Base-by-base conservation (phyloP, 2,888 invertebrate genomes). In the Lochmaea crataegi region DNA sequence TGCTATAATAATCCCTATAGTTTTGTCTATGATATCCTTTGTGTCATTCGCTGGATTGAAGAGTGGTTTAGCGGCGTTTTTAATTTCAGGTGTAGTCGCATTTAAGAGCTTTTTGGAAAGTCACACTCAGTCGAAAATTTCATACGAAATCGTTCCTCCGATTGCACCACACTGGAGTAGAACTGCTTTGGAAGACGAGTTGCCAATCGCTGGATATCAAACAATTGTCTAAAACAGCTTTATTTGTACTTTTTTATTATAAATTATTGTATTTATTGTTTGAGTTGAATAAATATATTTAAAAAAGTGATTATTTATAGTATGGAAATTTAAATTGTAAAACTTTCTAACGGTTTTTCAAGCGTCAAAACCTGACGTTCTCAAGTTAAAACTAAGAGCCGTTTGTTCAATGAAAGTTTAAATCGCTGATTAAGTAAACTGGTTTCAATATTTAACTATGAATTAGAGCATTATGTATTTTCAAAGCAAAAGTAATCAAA, bases 1-100 rank as follows among this genome's bases (percentile, higher is more conserved):
- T 67, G 87, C 89, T 56, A 87, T 92, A 48, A 86, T 92, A 61
- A 83, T 92, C 67, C 92, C 92, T 42, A 87, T 91, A 38, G 83
- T 91, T 61, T 87, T 92, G 76, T 89, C 90, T 32, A 83, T 89
- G 71, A 88, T 92, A 61, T 90, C 90, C n/a, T 85, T 92, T 75
- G 88, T 92, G 65, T 90, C 92, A 10, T 88, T 92, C 80, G 92
- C 92, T 85, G 92, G 91, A 69, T 87, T 92, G 68, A 91, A 90
- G 72, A 89, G 90, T 42, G 91, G 92, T 65, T 82, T 91, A 60
- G 87, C 91, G 76, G 91, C 92, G 41, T 86, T 92, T 75, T 85
- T 91, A 51, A 86, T 92, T 53, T 90, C 92, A 32, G 90, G 90
- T 53, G 86, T 83, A 0, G 81, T 84, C 0, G 86, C 84, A 6